Evolutionary conservation across 2,113 vertebrate species (phyloP).

Genomic region (Periophthalmodon schlosseri): DNA sequence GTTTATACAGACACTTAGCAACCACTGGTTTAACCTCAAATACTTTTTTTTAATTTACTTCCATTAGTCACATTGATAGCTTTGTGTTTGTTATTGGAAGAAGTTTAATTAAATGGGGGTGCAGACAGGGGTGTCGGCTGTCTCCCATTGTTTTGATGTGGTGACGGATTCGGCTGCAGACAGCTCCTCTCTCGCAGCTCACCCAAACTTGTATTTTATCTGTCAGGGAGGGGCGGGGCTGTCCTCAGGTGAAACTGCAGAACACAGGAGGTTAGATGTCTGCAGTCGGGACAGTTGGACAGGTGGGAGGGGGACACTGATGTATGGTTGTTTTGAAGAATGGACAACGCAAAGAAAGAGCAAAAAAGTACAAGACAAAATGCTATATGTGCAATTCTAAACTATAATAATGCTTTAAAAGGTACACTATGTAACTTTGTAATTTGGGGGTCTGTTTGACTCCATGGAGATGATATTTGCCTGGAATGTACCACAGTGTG

Average conservation of each 20-base stretch:
- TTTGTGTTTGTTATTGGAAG: neutral
- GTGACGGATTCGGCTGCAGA: neutral
- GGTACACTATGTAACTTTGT: no score
- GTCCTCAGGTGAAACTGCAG: constrained; percentile 5
- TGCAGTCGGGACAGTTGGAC: neutral
- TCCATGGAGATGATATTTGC: no score
- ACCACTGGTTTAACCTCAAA: neutral
- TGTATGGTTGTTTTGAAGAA: neutral
- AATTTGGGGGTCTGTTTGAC: no score
- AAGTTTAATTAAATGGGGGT: neutral
- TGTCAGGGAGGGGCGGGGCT: neutral
- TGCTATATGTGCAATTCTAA: neutral
- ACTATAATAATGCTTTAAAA: no score
- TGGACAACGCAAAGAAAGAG: neutral
- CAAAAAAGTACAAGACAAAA: neutral
- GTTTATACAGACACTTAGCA: constrained; percentile 8
- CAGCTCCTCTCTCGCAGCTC: neutral
- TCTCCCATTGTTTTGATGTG: neutral
- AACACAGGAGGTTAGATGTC: neutral
- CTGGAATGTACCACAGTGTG: no score
- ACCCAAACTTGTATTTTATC: neutral
- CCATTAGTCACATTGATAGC: neutral
- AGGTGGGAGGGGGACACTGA: neutral
- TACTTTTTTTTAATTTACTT: neutral
- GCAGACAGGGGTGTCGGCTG: neutral